Conservation (phyloP, 2,888 invertebrate genomes). For the Latheticus oryzae region DNA sequence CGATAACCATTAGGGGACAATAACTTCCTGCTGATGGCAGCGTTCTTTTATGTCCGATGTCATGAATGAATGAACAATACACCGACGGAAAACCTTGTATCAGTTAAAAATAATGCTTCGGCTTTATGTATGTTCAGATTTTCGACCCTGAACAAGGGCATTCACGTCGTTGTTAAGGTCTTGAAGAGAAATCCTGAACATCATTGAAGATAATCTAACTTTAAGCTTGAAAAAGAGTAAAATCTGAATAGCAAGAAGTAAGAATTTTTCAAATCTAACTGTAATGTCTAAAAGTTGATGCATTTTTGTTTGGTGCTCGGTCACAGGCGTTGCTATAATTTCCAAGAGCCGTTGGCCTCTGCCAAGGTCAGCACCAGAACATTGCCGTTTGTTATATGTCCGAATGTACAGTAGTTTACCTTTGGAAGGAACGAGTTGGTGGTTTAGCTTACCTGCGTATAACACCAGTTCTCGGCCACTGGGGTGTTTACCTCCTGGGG, state of each 20-base stretch:
- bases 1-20: not conserved
- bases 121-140: conserved; percentile 27
- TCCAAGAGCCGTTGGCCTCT: conserved; percentile 44
- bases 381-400: conserved; percentile 41
- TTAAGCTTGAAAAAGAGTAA: too few species aligned
- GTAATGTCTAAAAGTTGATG: conserved; percentile 31
- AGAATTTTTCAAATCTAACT: too few species aligned
- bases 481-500: conserved; percentile 96
- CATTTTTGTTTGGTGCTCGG: conserved; percentile 41
- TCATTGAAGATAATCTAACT: too few species aligned
- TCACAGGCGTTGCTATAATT: conserved; percentile 35
- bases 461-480: conserved; percentile 99
- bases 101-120: conserved; percentile 20
- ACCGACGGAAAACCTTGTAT: conserved; percentile 14
- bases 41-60: conserved; percentile 9
- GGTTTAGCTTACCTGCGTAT: conserved; percentile 86
- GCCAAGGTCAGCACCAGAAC: conserved; percentile 39
- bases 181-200: conserved; percentile 35
- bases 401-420: conserved; percentile 36
- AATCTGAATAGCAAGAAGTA: too few species aligned
- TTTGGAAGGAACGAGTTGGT: conserved; percentile 34
- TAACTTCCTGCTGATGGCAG: conserved; percentile 1
- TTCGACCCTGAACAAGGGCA: conserved; percentile 39
- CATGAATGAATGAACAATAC: conserved; percentile 24
- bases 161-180: conserved; percentile 30